Conservation (phyloP, 2,113 vertebrate genomes). For the Galbula dea region DNA sequence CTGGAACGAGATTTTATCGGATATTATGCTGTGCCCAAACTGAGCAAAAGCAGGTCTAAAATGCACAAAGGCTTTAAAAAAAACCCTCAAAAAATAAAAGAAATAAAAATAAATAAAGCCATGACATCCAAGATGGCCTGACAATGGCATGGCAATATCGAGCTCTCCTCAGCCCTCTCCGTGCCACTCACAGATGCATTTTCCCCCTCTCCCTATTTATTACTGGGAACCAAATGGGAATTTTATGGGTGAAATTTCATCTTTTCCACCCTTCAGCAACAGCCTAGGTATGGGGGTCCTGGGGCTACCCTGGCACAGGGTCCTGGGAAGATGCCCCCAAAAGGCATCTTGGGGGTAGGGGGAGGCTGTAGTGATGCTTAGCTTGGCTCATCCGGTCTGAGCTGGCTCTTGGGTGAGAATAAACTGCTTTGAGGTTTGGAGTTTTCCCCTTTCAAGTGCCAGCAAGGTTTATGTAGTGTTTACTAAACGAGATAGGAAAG, state of each 20-base stretch:
- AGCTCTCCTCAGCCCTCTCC: neutral
- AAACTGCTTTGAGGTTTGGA: neutral
- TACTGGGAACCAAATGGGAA: neutral
- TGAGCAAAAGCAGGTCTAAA: neutral
- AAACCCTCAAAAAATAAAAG: neutral
- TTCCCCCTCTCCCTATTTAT: accelerated
- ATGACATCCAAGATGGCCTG: neutral
- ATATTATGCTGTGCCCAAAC: accelerated
- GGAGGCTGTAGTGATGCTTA: constrained; percentile 42
- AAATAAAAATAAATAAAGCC: neutral
- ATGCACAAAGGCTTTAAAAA: neutral
- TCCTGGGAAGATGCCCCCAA: neutral
- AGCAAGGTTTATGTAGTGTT: neutral
- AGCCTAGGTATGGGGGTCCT: neutral
- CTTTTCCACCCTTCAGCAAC: neutral
- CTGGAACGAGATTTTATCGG: neutral
- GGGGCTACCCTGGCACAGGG: neutral
- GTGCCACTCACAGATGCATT: neutral
- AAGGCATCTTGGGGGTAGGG: neutral
- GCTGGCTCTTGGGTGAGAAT: neutral
- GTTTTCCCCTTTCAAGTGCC: neutral
- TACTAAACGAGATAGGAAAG: neutral
- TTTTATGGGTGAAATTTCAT: neutral
- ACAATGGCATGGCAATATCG: neutral
- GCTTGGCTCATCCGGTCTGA: neutral